These are phyloP conservation scores for Onychostoma macrolepis DNA, from an alignment of 2,113 vertebrate species.

Conservation along the genomic window DNA sequence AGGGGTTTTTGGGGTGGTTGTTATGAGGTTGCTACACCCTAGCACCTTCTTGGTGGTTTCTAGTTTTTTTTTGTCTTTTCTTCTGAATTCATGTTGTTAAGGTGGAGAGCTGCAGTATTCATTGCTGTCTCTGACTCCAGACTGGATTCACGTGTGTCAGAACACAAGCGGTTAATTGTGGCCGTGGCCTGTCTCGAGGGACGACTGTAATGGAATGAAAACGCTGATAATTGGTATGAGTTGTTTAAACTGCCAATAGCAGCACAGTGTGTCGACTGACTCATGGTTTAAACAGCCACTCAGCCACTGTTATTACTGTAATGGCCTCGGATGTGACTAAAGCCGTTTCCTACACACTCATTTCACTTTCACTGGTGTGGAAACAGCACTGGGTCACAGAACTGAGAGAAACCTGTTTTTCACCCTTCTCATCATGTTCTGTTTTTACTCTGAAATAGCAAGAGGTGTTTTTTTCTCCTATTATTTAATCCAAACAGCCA, in stretches of 20 bases:
- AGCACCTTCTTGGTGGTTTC: too few species aligned
- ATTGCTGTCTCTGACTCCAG: background rate
- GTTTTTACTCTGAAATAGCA: background rate
- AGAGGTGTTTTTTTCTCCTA: background rate
- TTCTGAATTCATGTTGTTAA: background rate
- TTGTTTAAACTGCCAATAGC: slow-evolving; percentile 59
- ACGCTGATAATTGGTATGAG: slow-evolving; percentile 56
- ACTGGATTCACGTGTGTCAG: slow-evolving; percentile 37
- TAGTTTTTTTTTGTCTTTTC: too few species aligned
- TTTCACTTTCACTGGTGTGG: background rate
- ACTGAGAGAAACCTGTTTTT: background rate
- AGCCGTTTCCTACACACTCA: background rate
- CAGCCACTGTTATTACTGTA: slow-evolving; percentile 48
- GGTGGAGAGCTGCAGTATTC: background rate
- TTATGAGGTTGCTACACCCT: too few species aligned
- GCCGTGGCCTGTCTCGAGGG: slow-evolving; percentile 24
- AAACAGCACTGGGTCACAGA: background rate
- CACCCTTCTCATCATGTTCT: background rate
- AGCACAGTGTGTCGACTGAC: slow-evolving; percentile 28
- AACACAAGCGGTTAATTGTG: slow-evolving; percentile 56
- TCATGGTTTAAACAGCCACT: slow-evolving; percentile 49
- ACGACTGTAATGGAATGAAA: slow-evolving; percentile 56
- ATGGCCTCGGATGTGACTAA: slow-evolving; percentile 33
- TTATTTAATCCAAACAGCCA: background rate
- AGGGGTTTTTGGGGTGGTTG: too few species aligned